These are phyloP conservation scores for Cavia porcellus DNA, from an alignment of 2,113 vertebrate genomes.

Conservation along the genomic window DNA sequence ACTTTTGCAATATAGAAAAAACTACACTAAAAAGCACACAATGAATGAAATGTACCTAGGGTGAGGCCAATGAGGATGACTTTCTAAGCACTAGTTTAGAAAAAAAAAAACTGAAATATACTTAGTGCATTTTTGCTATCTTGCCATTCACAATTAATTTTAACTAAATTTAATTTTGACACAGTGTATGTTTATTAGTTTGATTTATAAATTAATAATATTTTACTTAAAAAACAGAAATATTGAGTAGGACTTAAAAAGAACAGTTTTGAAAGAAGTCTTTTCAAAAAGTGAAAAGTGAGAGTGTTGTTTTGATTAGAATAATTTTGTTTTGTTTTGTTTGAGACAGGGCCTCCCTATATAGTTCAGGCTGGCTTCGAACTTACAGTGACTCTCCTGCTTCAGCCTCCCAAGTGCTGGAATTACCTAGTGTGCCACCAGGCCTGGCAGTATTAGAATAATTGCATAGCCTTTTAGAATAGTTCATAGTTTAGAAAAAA, in stretches of 20 bases:
- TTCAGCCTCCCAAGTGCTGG: background rate
- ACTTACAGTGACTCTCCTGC: background rate
- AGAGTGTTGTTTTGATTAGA: constrained; percentile 55
- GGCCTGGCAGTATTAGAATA: background rate
- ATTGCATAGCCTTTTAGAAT: background rate
- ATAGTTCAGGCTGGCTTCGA: background rate
- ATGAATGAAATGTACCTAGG: background rate
- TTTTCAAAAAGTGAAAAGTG: background rate
- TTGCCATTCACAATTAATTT: background rate
- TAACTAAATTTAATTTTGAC: constrained; percentile 2
- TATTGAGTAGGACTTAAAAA: background rate
- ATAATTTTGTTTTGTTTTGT: background rate
- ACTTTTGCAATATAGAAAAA: background rate
- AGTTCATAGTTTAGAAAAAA: constrained; percentile 43
- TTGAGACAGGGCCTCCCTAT: background rate
- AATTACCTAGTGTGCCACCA: background rate
- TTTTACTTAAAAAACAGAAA: constrained; percentile 40
- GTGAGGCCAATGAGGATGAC: background rate
- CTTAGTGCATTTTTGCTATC: background rate
- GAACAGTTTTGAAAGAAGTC: background rate
- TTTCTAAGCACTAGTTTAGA: background rate
- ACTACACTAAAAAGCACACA: background rate
- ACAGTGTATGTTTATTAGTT: background rate
- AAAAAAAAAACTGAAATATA: background rate
- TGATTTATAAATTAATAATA: background rate